phyloP scores from a whole-genome alignment of 2,113 vertebrate genomes.

The Poeciliopsis occidentalis region DNA sequence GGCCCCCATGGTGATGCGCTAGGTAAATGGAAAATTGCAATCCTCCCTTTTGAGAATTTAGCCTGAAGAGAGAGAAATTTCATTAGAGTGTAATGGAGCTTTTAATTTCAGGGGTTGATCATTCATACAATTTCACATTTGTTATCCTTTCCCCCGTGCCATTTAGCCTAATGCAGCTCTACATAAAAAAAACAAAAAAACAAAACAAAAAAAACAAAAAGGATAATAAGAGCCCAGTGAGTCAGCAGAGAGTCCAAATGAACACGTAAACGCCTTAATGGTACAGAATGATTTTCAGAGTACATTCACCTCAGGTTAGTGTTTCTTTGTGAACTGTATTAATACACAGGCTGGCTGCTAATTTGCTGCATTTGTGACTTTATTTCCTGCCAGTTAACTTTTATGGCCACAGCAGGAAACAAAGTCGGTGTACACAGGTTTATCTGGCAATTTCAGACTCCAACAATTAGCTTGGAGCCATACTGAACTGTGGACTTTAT shows the following conservation, averaged over 20 bases:
- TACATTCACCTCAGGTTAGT: background rate
- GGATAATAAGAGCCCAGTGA: slow-evolving; percentile 41
- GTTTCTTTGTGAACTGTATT: slow-evolving; percentile 11
- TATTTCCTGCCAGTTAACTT: slow-evolving; percentile 15
- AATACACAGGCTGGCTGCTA: slow-evolving; percentile 1
- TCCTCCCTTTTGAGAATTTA: slow-evolving; percentile 58
- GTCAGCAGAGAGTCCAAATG: slow-evolving; percentile 20
- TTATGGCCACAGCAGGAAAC: background rate
- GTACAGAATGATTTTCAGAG: background rate
- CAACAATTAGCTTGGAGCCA: background rate
- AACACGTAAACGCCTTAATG: slow-evolving; percentile 3
- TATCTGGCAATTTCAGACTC: background rate
- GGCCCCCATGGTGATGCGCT: slow-evolving; percentile 44
- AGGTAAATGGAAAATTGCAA: slow-evolving; percentile 63
- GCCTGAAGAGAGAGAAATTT: slow-evolving; percentile 63
- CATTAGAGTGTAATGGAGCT: slow-evolving; percentile 75
- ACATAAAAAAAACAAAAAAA: slow-evolving; percentile 17
- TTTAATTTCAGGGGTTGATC: slow-evolving; percentile 74
- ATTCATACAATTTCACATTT: slow-evolving; percentile 73
- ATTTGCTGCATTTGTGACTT: background rate
- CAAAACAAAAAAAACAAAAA: slow-evolving; percentile 1
- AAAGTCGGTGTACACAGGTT: background rate
- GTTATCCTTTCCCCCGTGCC: slow-evolving; percentile 52
- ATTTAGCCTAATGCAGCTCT: slow-evolving; percentile 42
- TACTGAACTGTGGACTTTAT: background rate